Evolutionary conservation across 2,797 vertebrate species (phyloP).

Genomic region (Semaprochilodus insignis): DNA sequence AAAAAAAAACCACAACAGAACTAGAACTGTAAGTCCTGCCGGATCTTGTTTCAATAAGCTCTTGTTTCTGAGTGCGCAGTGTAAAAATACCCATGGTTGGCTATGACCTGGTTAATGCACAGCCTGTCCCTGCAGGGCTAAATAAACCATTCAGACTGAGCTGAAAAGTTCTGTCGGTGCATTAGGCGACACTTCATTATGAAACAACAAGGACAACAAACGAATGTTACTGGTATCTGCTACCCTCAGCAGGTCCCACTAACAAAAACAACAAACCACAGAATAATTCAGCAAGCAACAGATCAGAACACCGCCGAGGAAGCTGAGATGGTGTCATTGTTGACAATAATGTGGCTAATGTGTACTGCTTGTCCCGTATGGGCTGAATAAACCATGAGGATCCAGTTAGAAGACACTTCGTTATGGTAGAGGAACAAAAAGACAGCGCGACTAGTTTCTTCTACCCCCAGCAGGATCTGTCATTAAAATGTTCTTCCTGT

Average conservation of each 20-base stretch:
- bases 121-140: not conserved
- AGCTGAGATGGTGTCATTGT: conserved; percentile 20
- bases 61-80: too few relatives aligned
- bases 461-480: not conserved
- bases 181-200: not conserved
- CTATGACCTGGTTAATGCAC: not conserved
- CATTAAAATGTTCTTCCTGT: not conserved
- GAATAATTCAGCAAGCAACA: conserved; percentile 19
- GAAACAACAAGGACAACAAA: not conserved
- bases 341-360: not conserved
- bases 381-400: not conserved
- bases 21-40: too few relatives aligned
- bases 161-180: not conserved
- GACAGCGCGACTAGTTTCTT: not conserved
- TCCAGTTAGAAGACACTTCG: not conserved
- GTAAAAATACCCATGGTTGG: not conserved
- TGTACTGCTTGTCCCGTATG: too few relatives aligned
- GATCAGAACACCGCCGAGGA: conserved; percentile 20
- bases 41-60: too few relatives aligned
- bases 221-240: not conserved
- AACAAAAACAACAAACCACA: conserved; percentile 7
- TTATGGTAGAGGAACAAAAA: not conserved
- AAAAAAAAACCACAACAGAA: too few relatives aligned
- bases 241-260: not conserved
- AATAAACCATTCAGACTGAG: not conserved